These are phyloP conservation scores for Chrysina gloriosa DNA, from an alignment of 2,888 invertebrate genomes.

Conservation along the genomic window DNA sequence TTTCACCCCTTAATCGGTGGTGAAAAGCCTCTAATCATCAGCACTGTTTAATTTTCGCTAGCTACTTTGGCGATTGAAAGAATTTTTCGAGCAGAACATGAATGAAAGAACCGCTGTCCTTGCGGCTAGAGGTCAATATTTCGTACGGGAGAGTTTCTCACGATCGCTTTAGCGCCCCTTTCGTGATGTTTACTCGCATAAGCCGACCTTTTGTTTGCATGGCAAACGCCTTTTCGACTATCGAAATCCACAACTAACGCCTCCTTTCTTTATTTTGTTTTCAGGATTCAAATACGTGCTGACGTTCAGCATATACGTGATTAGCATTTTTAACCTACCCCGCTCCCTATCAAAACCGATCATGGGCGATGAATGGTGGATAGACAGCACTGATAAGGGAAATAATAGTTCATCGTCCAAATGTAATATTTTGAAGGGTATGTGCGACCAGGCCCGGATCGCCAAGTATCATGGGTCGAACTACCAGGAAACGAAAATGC, in stretches of 20 bases:
- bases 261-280: constrained; percentile 46
- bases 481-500: constrained; percentile 64
- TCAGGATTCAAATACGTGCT: constrained; percentile 65
- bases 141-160: constrained; percentile 58
- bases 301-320: constrained; percentile 62
- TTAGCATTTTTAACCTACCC: constrained; percentile 60
- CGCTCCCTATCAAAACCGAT: constrained; percentile 60
- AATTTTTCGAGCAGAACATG: background rate
- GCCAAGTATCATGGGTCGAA: constrained; percentile 63
- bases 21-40: constrained; percentile 51
- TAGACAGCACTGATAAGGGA: constrained; percentile 60
- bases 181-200: constrained; percentile 42
- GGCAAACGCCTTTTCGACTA: constrained; percentile 13
- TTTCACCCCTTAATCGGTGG: constrained; percentile 54
- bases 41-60: constrained; percentile 20
- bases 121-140: constrained; percentile 44
- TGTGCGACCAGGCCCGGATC: constrained; percentile 64
- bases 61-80: background rate
- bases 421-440: constrained; percentile 56
- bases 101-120: constrained; percentile 36
- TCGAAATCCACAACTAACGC: constrained; percentile 47
- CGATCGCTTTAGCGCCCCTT: constrained; percentile 60
- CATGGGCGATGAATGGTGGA: constrained; percentile 59
- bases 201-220: constrained; percentile 18
- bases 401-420: constrained; percentile 31